Evolutionary conservation across 2,797 vertebrate genomes (phyloP).

Genomic region (Trematomus bernacchii): DNA sequence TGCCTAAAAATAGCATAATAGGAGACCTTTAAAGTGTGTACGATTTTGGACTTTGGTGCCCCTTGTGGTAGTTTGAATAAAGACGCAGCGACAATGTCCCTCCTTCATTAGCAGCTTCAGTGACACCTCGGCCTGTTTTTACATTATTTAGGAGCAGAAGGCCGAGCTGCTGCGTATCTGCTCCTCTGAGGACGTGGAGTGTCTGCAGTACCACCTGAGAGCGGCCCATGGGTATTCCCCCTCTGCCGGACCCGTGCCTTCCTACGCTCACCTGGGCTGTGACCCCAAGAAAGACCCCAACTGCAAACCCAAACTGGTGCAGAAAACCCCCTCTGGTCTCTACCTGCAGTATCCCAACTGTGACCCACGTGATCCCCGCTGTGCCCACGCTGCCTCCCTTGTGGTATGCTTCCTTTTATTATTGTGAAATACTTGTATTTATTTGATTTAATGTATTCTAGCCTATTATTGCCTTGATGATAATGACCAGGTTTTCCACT

Average conservation of each 20-base stretch:
- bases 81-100: neutral
- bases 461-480: neutral
- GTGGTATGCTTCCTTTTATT: slow-evolving; percentile 46
- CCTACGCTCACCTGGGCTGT: slow-evolving; percentile 85
- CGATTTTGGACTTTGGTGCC: neutral
- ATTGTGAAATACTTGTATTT: neutral
- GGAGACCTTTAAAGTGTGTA: neutral
- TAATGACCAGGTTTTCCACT: neutral
- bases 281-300: slow-evolving; percentile 82
- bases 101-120: neutral
- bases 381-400: slow-evolving; percentile 75
- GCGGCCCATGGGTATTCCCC: slow-evolving; percentile 81
- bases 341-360: slow-evolving; percentile 82
- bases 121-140: neutral
- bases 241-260: slow-evolving; percentile 73
- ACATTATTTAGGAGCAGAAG: slow-evolving; percentile 76
- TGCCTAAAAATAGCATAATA: too few relatives aligned
- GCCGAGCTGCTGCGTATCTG: slow-evolving; percentile 86
- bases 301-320: slow-evolving; percentile 74
- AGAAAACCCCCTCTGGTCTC: slow-evolving; percentile 79
- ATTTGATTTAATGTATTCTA: neutral
- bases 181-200: slow-evolving; percentile 83
- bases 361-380: slow-evolving; percentile 82
- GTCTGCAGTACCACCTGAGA: slow-evolving; percentile 87
- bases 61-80: neutral